Evolutionary conservation across 1,140 invertebrate species (phyloP).

Genomic region (Berghia stephanieae): DNA sequence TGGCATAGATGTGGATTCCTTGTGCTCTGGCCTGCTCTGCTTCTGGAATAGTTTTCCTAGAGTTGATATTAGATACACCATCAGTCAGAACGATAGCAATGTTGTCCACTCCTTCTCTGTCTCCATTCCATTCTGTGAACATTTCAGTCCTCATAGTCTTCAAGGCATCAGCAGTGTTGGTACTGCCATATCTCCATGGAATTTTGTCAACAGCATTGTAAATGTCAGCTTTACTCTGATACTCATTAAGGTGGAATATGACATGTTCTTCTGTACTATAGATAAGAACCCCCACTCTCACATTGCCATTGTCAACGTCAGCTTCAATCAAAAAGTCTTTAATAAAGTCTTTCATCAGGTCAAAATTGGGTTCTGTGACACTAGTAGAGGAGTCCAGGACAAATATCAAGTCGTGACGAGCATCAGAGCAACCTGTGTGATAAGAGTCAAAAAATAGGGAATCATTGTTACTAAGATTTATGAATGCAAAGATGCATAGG

Average conservation of each 20-base stretch:
- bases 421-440: constrained; percentile 14
- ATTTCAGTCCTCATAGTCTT: constrained; percentile 37
- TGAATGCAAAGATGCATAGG: no score
- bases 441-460: no score
- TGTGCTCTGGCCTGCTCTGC: no score
- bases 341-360: constrained; percentile 41
- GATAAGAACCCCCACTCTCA: constrained; percentile 42
- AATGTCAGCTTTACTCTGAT: constrained; percentile 32
- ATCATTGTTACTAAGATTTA: no score
- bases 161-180: constrained; percentile 48
- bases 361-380: constrained; percentile 44
- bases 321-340: constrained; percentile 38
- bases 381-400: constrained; percentile 53
- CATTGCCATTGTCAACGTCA: constrained; percentile 37
- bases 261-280: constrained; percentile 43
- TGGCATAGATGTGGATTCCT: no score
- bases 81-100: no score
- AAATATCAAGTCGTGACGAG: constrained; percentile 38
- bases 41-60: no score
- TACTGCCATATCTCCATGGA: no score
- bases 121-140: no score
- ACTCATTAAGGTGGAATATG: constrained; percentile 42
- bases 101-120: no score
- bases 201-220: constrained; percentile 37
- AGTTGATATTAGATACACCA: no score